Evolutionary conservation across 2,797 vertebrate species (phyloP), one percentile per base, ranked within the genome.

Genomic region (Phoebastria nigripes): DNA sequence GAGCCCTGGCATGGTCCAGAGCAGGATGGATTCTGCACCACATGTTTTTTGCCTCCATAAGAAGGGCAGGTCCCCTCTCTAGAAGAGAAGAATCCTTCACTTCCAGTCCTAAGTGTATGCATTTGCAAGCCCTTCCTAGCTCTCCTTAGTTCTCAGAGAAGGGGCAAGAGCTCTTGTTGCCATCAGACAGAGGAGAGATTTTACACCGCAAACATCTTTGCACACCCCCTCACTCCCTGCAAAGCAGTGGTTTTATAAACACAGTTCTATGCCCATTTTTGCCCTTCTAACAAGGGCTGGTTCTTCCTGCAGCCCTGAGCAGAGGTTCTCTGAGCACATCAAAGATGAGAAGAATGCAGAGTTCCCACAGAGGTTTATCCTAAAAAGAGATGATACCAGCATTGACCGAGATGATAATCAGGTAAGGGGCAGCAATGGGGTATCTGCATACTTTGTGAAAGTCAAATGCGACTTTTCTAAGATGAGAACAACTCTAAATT

Each of bases 361-460:
- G 90, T 99, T 99, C 97, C 99, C 99, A 2, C 99, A 99, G 98
- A 99, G 99, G 96, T 99, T 99, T 93, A 99, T 99, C 96, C 98
- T 99, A 8, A 99, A 99, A 96, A 98, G 99, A 97, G 99, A 99
- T 59, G 99, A 99, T 91, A 98, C 99, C 97, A 99, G 99, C 98
- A 99, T 99, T 98, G 99, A 99, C 91, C 98, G 99, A 94, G 99
- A 99, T 89, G 99, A 99, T 97, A 99, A 99, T 98, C 99, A 99
- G 99, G 99, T 99, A 95, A 96, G 97, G 91, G 95, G 10, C 59
- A 81, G 62, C 69, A 37, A 6, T 28, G 95, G 82, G 46, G 15
- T 44, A 5, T 0, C 67, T 52, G 49, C 28, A 15, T n/a, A 31
- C 73, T 82, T 42, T 19, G 19, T 63, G 28, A 8, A 26, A 16